Base-by-base conservation (phyloP, 2,888 invertebrate species). In the Eristalis arbustorum region DNA sequence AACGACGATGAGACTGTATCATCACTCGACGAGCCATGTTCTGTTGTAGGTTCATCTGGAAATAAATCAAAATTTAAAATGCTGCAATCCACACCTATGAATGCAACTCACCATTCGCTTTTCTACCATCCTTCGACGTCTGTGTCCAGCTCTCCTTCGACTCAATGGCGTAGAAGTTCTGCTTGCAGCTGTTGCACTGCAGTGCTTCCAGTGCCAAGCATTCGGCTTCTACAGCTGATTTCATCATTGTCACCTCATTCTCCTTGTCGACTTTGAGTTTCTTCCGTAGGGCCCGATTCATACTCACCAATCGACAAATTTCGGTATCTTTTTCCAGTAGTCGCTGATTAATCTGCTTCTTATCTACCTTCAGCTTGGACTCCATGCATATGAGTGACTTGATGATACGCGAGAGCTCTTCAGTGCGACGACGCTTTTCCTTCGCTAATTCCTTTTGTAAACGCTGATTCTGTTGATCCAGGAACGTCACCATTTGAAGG, bases 1-100 rank as follows among this genome's bases (percentile, higher is more conserved):
- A 93, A 93, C 84, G 93, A 92, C 89, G 92, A 92, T 89, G 92
- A 92, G 84, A 91, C 90, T 79, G 92, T 92, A 88, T 92, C 93
- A 90, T 93, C 93, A 90, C 93, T 92, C 83, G 93, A 92, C 85
- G 93, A 92, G 89, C 91, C 89, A 78, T 90, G 91, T 89, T 92
- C 92, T 71, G 90, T 89, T 84, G 89, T 90, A 76, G 90, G 90
- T 71, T 90, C 90, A 88, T 90, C 91, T 91, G 85, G 0, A 88
- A 59, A 25, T 2, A 59, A 59, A 25, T n/a, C 13, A 25, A 59
- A 23, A 59, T 59, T 59, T 0, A 25, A 49, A n/a, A 8, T 18
- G 2, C 18, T 18, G 8, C 18, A 8, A 18, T 4, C 37, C 13
- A 49, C n/a, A 18, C 5, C n/a, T 49, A 8, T 18, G n/a, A 8